Base-by-base conservation (phyloP, 2,113 vertebrate genomes). In the Hydrolagus affinis region DNA sequence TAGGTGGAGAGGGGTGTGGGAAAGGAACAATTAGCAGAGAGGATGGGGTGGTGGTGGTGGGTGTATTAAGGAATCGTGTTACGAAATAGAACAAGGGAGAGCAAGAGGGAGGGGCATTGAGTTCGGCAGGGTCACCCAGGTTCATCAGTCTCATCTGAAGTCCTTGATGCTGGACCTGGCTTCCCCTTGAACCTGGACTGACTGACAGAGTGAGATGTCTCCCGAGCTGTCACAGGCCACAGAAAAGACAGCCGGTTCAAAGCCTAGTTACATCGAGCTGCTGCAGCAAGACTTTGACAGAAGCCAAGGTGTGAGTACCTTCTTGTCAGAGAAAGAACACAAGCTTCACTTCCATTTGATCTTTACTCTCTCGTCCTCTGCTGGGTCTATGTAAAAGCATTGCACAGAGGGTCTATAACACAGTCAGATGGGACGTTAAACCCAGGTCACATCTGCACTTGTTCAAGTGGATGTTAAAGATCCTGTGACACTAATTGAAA, bases 211-310 rank as follows among this genome's bases (percentile, higher is more conserved):
- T 80, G 88, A 87, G 69, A 88, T 87, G 60, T 76, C 86, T 85
- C n/a, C 80, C 86, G 87, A 90, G 85, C 64, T 88, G 23, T 87
- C 87, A 25, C 56, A 88, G 59, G 86, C 8, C 9, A 86, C 87
- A 87, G 88, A 87, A 86, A 88, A 69, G 60, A 74, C 89, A 85
- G 74, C 85, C 68, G 86, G 88, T 66, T 85, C 86, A 86, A 91
- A 87, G 69, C 87, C 91, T 86, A 90, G 87, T 87, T 93, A 92
- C 86, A 90, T 91, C 83, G 86, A 93, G 88, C 89, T 92, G 68
- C 89, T 93, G 19, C 89, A 92, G 89, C 89, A 91, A 70, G 89
- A 91, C 56, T 87, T 92, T 68, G 88, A 86, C 83, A 92, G 87
- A 87, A 92, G 86, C 3, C 87, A 86, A 85, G 76, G 87, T 6